phyloP scores from a whole-genome alignment of 2,888 invertebrate species.

The Thalpophila matura region DNA sequence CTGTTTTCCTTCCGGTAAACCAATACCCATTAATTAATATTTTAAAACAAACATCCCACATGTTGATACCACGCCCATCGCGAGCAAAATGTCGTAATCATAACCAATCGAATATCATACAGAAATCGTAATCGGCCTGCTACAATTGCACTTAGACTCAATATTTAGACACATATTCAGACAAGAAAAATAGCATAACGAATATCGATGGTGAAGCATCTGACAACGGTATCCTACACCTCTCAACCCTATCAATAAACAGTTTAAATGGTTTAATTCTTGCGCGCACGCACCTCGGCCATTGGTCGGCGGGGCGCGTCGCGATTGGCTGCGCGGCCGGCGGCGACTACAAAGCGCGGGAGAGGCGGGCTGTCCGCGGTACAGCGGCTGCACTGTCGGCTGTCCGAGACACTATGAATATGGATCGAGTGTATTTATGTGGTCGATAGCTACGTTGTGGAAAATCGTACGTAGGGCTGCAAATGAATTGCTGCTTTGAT shows the following conservation, averaged over 20 bases:
- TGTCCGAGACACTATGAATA: conserved; percentile 84
- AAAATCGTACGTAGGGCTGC: conserved; percentile 55
- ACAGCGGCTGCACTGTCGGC: conserved; percentile 78
- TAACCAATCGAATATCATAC: background rate
- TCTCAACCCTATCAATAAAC: conserved; percentile 81
- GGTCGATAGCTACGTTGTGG: conserved; percentile 47
- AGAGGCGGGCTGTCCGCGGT: conserved; percentile 83
- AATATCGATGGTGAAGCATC: conserved; percentile 9
- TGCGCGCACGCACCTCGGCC: conserved; percentile 79
- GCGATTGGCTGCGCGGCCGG: conserved; percentile 80
- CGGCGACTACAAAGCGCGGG: conserved; percentile 82
- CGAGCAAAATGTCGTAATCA: background rate
- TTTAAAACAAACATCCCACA: conserved; percentile 1
- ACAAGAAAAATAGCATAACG: background rate
- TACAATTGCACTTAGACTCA: too few relatives aligned
- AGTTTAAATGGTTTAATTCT: conserved; percentile 82
- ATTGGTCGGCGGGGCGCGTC: conserved; percentile 76
- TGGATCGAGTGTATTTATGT: conserved; percentile 74
- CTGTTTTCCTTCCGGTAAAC: conserved; percentile 38
- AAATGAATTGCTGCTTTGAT: conserved; percentile 48
- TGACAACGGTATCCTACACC: conserved; percentile 43
- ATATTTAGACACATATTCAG: too few relatives aligned
- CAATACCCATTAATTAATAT: conserved; percentile 11
- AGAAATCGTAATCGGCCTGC: background rate
- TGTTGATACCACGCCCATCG: conserved; percentile 46